phyloP scores from a whole-genome alignment of 2,888 invertebrate species.

The Noctuana brunneofusca region DNA sequence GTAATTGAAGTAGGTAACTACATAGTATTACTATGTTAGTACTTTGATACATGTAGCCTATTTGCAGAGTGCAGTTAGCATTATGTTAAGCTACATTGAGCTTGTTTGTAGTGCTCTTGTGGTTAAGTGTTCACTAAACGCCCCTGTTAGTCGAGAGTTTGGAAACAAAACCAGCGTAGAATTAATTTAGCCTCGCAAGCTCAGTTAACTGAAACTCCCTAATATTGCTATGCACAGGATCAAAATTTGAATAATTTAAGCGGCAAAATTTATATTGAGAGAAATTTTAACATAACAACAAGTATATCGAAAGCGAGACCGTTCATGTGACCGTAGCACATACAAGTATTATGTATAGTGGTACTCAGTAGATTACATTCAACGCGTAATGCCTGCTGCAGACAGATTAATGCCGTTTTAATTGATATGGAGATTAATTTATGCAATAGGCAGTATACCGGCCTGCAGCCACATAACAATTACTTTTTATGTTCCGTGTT shows the following conservation, averaged over 20 bases:
- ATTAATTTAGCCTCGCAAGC: too few species aligned
- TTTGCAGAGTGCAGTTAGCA: conserved; percentile 7
- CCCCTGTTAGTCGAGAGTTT: conserved; percentile 11
- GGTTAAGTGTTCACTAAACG: conserved; percentile 24
- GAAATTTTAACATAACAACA: not conserved
- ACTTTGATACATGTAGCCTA: not conserved
- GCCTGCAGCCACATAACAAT: conserved; percentile 8
- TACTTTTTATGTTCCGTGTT: conserved; percentile 19
- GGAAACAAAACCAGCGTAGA: too few species aligned
- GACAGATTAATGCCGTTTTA: conserved; percentile 26
- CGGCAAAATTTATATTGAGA: too few species aligned
- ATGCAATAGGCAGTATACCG: conserved; percentile 17
- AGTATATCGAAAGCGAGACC: not conserved
- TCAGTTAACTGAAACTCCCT: too few species aligned
- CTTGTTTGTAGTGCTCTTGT: conserved; percentile 22
- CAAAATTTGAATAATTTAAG: not conserved
- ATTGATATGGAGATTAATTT: conserved; percentile 29
- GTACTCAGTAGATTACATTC: conserved; percentile 11
- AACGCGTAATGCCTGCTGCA: conserved; percentile 1
- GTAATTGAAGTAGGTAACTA: too few species aligned
- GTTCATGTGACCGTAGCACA: not conserved
- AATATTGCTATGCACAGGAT: not conserved
- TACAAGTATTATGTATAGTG: not conserved
- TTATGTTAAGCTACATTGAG: conserved; percentile 17
- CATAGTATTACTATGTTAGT: too few species aligned